Evolutionary conservation across 2,888 invertebrate genomes (phyloP).

Genomic region (Tolmerus cingulatus): DNA sequence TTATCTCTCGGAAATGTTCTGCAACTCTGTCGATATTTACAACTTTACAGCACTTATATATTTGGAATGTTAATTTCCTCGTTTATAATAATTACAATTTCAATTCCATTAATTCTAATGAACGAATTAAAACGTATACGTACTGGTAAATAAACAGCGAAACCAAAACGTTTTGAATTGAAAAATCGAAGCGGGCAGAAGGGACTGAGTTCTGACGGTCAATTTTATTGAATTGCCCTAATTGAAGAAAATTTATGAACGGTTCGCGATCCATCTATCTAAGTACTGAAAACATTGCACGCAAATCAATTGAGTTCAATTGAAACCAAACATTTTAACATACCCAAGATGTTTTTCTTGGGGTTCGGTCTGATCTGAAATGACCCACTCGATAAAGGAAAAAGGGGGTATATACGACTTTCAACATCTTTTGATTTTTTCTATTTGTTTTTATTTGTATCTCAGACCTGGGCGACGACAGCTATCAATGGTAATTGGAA

Average conservation of each 20-base stretch:
- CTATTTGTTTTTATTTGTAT: neutral
- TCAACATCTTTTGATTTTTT: neutral
- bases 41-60: neutral
- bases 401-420: neutral
- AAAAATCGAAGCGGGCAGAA: neutral
- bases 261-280: neutral
- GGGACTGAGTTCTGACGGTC: neutral
- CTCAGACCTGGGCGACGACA: neutral
- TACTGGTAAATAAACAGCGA: neutral
- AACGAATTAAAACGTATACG: neutral
- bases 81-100: neutral
- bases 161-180: neutral
- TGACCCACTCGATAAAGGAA: neutral
- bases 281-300: slow-evolving; percentile 33
- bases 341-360: neutral
- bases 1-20: neutral
- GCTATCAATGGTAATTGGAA: slow-evolving; percentile 22
- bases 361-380: neutral
- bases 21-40: neutral
- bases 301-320: slow-evolving; percentile 40
- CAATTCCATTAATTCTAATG: neutral
- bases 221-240: slow-evolving; percentile 37
- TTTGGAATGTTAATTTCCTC: neutral
- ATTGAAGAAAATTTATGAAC: slow-evolving; percentile 26
- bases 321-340: slow-evolving; percentile 15